Conservation (phyloP, 2,113 vertebrate genomes). For the Vulpes vulpes region DNA sequence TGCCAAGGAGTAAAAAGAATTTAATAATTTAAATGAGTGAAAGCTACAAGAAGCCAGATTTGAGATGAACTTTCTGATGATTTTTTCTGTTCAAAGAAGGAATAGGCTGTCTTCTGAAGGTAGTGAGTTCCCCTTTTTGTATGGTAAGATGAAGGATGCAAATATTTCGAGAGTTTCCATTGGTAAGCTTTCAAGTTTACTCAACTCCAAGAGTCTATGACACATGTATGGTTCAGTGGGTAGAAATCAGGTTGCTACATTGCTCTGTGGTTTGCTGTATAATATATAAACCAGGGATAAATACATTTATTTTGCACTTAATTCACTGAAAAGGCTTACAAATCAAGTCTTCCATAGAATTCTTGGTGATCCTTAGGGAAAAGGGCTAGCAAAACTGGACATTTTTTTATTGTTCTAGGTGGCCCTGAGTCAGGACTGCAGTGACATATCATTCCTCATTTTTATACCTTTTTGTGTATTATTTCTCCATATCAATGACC, state of each 20-base stretch:
- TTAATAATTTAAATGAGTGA: constrained; percentile 9
- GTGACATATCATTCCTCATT: not conserved
- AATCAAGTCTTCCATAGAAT: constrained; percentile 21
- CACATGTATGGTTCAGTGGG: not conserved
- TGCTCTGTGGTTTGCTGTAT: not conserved
- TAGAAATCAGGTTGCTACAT: constrained; percentile 1
- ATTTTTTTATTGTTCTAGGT: constrained; percentile 36
- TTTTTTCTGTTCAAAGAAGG: not conserved
- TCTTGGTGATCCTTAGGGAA: constrained; percentile 6
- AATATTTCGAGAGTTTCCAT: constrained; percentile 38
- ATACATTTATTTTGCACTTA: not conserved
- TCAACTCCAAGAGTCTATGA: not conserved
- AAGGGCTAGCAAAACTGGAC: not conserved
- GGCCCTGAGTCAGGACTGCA: not conserved
- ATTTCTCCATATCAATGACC: not conserved
- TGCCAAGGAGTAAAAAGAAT: not conserved
- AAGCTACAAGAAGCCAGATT: constrained; percentile 20
- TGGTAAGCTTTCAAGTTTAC: constrained; percentile 33
- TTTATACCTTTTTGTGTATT: constrained; percentile 45
- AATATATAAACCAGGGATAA: constrained; percentile 29
- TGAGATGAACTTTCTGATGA: not conserved
- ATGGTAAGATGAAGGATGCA: not conserved
- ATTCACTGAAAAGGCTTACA: not conserved
- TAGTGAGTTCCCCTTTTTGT: not conserved
- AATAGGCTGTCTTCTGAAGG: not conserved